Evolutionary conservation across 64 coral and sea anemone species (phyloP).

Genomic region (Montipora capricornis): DNA sequence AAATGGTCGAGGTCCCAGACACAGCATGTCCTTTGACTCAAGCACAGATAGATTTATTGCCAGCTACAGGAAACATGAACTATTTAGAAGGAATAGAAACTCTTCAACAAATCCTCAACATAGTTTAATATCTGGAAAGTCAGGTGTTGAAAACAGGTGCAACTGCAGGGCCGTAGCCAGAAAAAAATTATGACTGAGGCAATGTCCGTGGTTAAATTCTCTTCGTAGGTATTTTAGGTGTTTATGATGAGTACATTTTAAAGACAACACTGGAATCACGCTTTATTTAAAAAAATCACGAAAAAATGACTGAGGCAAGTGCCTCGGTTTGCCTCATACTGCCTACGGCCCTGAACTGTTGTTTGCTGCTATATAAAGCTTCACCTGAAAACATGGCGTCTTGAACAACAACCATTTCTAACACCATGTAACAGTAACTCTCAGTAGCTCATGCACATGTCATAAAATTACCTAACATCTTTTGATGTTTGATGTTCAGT

Average conservation of each 20-base stretch:
- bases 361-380: not conserved
- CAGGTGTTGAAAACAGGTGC: not conserved
- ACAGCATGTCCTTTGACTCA: not conserved
- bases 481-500: slow-evolving; percentile 26
- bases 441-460: not conserved
- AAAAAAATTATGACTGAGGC: not conserved
- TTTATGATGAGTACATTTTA: not conserved
- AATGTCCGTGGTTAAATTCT: not conserved
- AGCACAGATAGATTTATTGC: not conserved
- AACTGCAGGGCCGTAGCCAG: not conserved
- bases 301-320: not conserved
- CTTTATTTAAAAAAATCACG: not conserved
- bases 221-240: not conserved
- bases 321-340: not conserved
- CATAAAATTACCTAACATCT: slow-evolving; percentile 6
- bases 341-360: not conserved
- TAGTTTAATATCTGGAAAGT: not conserved
- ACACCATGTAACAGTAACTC: slow-evolving; percentile 24
- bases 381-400: not conserved
- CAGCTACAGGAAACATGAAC: not conserved
- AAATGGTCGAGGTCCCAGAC: not conserved
- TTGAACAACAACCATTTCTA: slow-evolving; percentile 11
- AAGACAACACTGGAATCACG: not conserved
- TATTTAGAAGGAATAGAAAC: not conserved
- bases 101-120: slow-evolving; percentile 11